Base-by-base conservation (phyloP, 2,888 invertebrate genomes). In the Branchellion lobata region DNA sequence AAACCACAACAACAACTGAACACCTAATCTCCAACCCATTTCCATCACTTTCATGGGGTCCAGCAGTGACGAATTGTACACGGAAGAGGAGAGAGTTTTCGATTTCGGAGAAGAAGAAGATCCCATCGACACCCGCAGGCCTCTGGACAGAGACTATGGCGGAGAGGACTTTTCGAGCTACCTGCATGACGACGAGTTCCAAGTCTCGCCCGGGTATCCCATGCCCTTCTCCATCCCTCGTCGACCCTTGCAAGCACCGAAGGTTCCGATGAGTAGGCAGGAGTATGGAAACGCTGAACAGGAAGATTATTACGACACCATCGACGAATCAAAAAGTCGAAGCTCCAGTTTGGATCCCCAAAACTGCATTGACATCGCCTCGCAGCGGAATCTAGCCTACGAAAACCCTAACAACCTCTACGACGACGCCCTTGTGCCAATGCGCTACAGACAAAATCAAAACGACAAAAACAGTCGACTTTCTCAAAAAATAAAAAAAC, bases 31-130 rank as follows among this genome's bases (percentile, higher is more conserved):
- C 40, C 40, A 5, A 40, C 40, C 8, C 40, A 5, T 40, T 40
- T 8, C 14, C 40, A 40, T 8, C 5, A 40, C 40, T 14, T 14
- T 14, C 11, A 57, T 57, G 61, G 61, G 24, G 3, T 57, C 24
- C 24, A 18, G n/a, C 61, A 18, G 21, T 3, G 24, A n/a, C 14
- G 77, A 77, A 1, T 77, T 24, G 24, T 65, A 36, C 65, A n/a
- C 77, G 3, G 77, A 77, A 34, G 77, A 77, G 33, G 77, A 77
- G 24, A 65, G 65, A 34, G 61, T 61, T 77, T 77, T 77, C 40
- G 77, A 77, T 65, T 77, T 77, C 24, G 77, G 77, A 24, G 77
- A 77, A 34, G 77, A 77, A 34, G 34, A 73, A 3, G 73, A 21
- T 73, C 14, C n/a, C 51, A 1, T 1, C 3, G 31, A 21, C 53